These are phyloP conservation scores for Ligdia adustata DNA, from an alignment of 2,888 invertebrate genomes.

Conservation along the genomic window DNA sequence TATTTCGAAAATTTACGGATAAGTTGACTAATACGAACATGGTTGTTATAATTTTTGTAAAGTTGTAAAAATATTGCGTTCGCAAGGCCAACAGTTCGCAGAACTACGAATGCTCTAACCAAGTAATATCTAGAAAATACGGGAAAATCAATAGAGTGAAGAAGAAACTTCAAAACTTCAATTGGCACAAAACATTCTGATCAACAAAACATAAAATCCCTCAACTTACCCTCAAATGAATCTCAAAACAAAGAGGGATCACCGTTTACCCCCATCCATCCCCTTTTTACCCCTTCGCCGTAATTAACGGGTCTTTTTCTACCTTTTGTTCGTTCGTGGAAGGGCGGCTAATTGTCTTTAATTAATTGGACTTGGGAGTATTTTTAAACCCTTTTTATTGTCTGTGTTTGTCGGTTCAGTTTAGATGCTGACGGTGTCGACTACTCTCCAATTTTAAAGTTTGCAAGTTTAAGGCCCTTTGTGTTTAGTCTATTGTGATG, in stretches of 20 bases:
- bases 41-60: too few relatives aligned
- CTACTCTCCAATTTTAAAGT: constrained; percentile 55
- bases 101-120: too few relatives aligned
- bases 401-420: constrained; percentile 53
- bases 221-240: constrained; percentile 40
- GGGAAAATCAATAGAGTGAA: too few relatives aligned
- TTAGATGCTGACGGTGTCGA: constrained; percentile 53
- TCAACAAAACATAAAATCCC: constrained; percentile 25
- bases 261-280: constrained; percentile 42
- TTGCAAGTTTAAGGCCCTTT: constrained; percentile 55
- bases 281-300: constrained; percentile 41
- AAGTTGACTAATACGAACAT: too few relatives aligned
- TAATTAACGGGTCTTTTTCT: constrained; percentile 81
- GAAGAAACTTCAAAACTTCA: constrained; percentile 8
- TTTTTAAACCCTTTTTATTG: constrained; percentile 57
- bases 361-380: constrained; percentile 77
- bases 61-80: too few relatives aligned
- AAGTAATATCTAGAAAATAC: too few relatives aligned
- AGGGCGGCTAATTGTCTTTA: constrained; percentile 81
- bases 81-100: too few relatives aligned
- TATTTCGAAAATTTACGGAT: too few relatives aligned
- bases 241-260: constrained; percentile 62
- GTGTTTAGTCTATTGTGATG: constrained; percentile 47
- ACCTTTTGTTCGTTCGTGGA: constrained; percentile 75
- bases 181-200: constrained; percentile 21